phyloP scores from a whole-genome alignment of 2,797 vertebrate species.

The Sus cebifrons region DNA sequence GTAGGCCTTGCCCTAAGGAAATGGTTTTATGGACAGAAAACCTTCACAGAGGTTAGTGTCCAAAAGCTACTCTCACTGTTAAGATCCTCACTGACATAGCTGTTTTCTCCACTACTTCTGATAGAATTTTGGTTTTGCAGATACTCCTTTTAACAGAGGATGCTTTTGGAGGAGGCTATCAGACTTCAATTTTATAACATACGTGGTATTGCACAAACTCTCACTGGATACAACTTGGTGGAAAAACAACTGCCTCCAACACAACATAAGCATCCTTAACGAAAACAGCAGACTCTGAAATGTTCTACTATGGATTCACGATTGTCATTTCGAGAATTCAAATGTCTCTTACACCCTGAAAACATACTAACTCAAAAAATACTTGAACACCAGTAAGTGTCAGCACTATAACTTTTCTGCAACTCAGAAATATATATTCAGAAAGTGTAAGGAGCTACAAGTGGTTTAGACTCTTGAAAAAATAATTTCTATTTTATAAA shows the following conservation, averaged over 20 bases:
- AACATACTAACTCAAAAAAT: background rate
- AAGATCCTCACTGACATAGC: background rate
- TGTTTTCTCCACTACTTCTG: background rate
- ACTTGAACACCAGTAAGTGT: background rate
- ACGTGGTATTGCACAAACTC: background rate
- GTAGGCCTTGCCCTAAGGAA: background rate
- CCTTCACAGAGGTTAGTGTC: background rate
- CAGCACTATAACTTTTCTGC: background rate
- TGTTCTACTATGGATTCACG: background rate
- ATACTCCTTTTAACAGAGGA: background rate
- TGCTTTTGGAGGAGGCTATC: background rate
- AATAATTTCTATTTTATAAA: background rate
- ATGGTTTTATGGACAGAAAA: background rate
- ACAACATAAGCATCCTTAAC: background rate
- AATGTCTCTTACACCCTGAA: background rate
- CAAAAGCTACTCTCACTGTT: background rate
- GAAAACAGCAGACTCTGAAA: background rate
- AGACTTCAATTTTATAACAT: background rate
- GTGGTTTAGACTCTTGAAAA: constrained; percentile 34
- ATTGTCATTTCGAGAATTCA: background rate
- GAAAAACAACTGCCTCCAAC: background rate
- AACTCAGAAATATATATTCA: background rate
- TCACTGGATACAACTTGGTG: background rate
- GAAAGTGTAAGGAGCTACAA: background rate
- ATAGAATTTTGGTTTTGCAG: background rate